Evolutionary conservation across 2,888 invertebrate species (phyloP).

Genomic region (Mythimna lalbum): DNA sequence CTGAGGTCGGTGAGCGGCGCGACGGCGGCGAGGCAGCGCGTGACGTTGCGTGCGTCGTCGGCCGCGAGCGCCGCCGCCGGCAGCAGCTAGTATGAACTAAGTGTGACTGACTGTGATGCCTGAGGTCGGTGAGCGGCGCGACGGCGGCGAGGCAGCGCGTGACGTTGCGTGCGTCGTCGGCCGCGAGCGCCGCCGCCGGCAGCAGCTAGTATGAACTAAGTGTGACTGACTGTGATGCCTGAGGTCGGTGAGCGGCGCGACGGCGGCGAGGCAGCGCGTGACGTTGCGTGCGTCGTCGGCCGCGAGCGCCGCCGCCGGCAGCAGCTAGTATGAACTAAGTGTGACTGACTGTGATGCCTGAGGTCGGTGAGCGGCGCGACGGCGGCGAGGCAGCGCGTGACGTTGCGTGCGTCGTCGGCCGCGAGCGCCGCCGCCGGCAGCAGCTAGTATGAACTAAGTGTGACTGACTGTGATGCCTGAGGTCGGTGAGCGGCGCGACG

Average conservation of each 20-base stretch:
- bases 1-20: constrained; percentile 97
- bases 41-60: constrained; percentile 93
- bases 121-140: constrained; percentile 96
- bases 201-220: too few relatives aligned
- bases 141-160: constrained; percentile 96
- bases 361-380: constrained; percentile 97
- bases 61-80: constrained; percentile 92
- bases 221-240: constrained; percentile 92
- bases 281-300: constrained; percentile 94
- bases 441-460: neutral
- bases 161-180: constrained; percentile 93
- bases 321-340: too few relatives aligned
- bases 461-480: constrained; percentile 93
- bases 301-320: constrained; percentile 90
- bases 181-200: constrained; percentile 91
- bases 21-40: constrained; percentile 96
- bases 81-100: too few relatives aligned
- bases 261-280: constrained; percentile 95
- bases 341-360: constrained; percentile 92
- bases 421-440: constrained; percentile 90
- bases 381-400: constrained; percentile 96
- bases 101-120: constrained; percentile 92
- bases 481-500: constrained; percentile 96
- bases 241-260: constrained; percentile 97
- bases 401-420: constrained; percentile 93